Percentiles rank a stretch among this genome's conserved stretches.
These are phyloP conservation scores for Turdus rufiventris DNA, from an alignment of 2,113 vertebrate species.

Conservation along the genomic window DNA sequence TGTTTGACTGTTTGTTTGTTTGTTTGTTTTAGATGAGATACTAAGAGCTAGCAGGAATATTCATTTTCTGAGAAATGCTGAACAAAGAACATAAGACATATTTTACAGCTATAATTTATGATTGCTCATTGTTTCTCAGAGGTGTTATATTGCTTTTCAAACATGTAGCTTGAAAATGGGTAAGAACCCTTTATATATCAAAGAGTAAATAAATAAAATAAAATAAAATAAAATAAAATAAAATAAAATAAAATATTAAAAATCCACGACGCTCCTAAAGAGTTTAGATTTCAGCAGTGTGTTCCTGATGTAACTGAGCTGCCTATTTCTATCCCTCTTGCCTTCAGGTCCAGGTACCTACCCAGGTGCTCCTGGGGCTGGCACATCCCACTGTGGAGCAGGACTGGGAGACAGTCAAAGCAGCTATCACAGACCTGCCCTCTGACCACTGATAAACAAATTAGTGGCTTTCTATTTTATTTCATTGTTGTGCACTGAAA, in stretches of 20 bases:
- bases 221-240: not conserved
- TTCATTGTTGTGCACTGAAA: constrained; percentile 8
- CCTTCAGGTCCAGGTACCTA: not conserved
- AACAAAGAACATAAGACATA: not conserved
- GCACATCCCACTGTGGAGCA: fast-evolving
- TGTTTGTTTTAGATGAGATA: not conserved
- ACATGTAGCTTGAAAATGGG: not conserved
- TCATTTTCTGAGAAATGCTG: not conserved
- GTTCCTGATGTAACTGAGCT: not conserved
- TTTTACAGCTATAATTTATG: not conserved
- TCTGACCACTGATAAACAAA: not conserved
- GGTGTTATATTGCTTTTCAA: not conserved
- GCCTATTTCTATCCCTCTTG: not conserved
- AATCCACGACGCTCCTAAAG: not conserved
- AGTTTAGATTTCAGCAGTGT: not conserved
- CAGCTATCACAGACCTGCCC: not conserved
- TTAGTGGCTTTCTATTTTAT: not conserved
- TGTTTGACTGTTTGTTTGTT: not conserved
- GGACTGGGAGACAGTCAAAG: not conserved
- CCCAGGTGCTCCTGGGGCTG: not conserved
- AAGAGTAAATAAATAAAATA: not conserved
- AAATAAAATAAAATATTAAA: not conserved
- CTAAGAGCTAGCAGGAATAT: not conserved
- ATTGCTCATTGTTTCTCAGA: not conserved
- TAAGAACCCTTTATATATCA: not conserved